Evolutionary conservation across 2,797 vertebrate genomes (phyloP), one percentile per base, ranked within the genome.

Genomic region (Pipistrellus pipistrellus): DNA sequence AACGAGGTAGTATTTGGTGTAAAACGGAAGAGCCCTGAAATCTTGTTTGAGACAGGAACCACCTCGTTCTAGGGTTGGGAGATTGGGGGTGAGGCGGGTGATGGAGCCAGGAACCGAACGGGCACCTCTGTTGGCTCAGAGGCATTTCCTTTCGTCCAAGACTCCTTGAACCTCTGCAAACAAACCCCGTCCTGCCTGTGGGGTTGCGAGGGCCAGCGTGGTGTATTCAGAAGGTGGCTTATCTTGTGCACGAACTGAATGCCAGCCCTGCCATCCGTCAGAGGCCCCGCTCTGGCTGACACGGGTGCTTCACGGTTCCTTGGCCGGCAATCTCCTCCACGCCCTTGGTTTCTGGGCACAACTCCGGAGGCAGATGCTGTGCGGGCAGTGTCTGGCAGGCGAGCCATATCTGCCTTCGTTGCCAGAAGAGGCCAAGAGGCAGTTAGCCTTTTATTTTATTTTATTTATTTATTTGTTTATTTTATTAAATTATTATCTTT

Each of bases 211-310:
- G 0, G 15, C 30, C 20, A 0, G 55, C 59, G 23, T 1, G 48
- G 9, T 72, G 72, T 73, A 41, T 76, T 57, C 62, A 21, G 30
- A 86, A 89, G 15, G 71, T 53, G 46, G 8, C 46, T 82, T 46
- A 20, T 35, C 4, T 32, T 30, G 8, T 4, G 25, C 51, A 27
- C 35, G 2, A 11, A 46, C 53, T 8, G 9, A 71, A 59, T 15
- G 35, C 27, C 69, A 46, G 6, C 25, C 30, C 32, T 9, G 27
- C 81, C 38, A 1, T 2, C 0, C 9, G 9, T 30, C 73, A 35
- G 46, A 62, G 3, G 12, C 20, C 6, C 69, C 0, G 0, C 53
- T 46, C 4, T 6, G 41, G 87, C 20, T 1, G 57, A 77, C 20
- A 10, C 21, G 5, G 5, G 4, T 2, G 11, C 20, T 44, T 69